phyloP scores from a whole-genome alignment of 1,140 invertebrate species.

The Eumeta japonica region DNA sequence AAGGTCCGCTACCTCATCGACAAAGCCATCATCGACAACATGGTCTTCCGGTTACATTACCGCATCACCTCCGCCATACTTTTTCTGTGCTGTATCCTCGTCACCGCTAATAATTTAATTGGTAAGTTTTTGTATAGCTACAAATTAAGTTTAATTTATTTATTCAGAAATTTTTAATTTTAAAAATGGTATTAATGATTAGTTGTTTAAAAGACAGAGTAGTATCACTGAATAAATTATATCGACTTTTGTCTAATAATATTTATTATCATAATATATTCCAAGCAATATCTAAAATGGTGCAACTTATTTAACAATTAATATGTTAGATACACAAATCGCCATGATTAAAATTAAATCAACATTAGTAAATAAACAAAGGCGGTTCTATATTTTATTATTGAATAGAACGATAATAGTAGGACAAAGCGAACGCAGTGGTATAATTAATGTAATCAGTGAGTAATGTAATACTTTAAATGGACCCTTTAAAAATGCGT shows the following conservation, averaged over 20 bases:
- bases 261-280: no score
- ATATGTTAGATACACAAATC: no score
- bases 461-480: slow-evolving; percentile 3
- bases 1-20: slow-evolving; percentile 83
- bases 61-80: slow-evolving; percentile 84
- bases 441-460: slow-evolving; percentile 1
- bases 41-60: slow-evolving; percentile 87
- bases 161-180: neutral
- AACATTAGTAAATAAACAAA: no score
- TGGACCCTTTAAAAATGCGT: no score
- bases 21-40: slow-evolving; percentile 85
- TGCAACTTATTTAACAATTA: no score
- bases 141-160: neutral
- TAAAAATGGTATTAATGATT: neutral
- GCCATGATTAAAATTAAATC: no score
- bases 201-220: neutral
- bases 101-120: slow-evolving; percentile 85
- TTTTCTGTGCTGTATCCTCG: slow-evolving; percentile 83
- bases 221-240: no score
- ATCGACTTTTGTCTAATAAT: no score
- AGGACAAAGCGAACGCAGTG: no score
- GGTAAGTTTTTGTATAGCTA: slow-evolving; percentile 63
- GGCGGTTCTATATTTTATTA: no score
- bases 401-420: no score
- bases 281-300: no score